Conservation (phyloP, 2,888 invertebrate genomes). For the Heliconius charithonia region DNA sequence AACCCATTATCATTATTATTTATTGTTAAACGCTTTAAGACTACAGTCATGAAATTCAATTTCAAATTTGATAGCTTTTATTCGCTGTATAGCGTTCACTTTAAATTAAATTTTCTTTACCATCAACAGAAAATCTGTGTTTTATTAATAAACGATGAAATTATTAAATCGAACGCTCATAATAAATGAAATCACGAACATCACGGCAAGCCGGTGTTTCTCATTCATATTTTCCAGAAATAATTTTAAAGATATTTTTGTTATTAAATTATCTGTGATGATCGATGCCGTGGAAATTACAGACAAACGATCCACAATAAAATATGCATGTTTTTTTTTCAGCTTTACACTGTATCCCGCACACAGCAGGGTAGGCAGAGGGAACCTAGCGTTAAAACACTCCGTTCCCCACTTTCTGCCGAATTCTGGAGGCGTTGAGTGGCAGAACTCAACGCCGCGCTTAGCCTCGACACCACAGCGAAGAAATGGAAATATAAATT, state of each 20-base stretch:
- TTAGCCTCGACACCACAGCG: no score
- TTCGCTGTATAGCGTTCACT: constrained; percentile 8
- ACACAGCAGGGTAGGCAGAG: no score
- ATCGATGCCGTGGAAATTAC: not conserved
- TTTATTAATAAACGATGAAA: constrained; percentile 19
- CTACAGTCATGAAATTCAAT: not conserved
- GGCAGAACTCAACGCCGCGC: no score
- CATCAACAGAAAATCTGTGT: not conserved
- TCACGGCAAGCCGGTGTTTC: constrained; percentile 11
- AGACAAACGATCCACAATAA: not conserved
- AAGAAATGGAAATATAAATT: no score
- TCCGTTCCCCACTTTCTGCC: no score
- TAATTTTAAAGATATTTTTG: constrained; percentile 5
- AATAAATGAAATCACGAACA: constrained; percentile 15
- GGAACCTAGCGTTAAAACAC: no score
- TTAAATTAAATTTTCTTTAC: constrained; percentile 6
- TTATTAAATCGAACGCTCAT: constrained; percentile 23
- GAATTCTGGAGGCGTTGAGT: no score
- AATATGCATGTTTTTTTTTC: no score
- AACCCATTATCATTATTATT: not conserved
- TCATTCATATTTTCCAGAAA: constrained; percentile 11
- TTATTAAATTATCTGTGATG: constrained; percentile 10
- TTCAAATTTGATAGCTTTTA: not conserved
- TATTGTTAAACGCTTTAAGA: no score
- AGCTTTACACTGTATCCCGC: no score